phyloP scores from a whole-genome alignment of 30 jellyfish, hydroid and myxozoan species.

The Pelagia noctiluca region DNA sequence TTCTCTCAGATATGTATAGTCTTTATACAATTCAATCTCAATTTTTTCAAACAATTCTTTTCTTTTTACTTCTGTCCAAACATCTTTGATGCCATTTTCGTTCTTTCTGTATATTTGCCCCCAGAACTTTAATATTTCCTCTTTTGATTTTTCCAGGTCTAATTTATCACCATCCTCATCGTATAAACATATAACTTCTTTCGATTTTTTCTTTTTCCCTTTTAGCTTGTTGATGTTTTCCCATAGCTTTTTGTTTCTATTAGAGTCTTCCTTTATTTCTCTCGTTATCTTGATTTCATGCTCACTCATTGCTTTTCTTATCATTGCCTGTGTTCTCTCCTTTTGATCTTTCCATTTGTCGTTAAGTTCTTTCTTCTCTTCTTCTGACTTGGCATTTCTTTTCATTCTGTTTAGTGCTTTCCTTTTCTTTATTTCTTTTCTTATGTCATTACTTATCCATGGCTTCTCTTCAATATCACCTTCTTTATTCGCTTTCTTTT shows the following conservation, averaged over 20 bases:
- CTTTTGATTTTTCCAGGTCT: neutral
- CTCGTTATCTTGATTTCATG: constrained; percentile 1
- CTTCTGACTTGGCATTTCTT: neutral
- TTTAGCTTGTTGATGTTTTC: neutral
- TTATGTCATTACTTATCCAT: neutral
- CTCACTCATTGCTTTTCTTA: neutral
- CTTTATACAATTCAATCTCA: no score
- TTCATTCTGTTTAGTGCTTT: neutral
- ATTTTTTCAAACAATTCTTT: no score
- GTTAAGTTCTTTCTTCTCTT: neutral
- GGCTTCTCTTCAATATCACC: neutral
- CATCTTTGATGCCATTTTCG: neutral
- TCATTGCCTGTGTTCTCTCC: neutral
- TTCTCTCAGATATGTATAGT: no score
- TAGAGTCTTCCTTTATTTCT: neutral
- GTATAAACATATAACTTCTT: neutral
- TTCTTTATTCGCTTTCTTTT: neutral
- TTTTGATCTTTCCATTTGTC: neutral
- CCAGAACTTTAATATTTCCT: neutral
- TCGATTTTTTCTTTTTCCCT: neutral
- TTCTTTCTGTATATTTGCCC: neutral
- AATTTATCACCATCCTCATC: neutral
- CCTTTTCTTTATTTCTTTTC: constrained; percentile 5
- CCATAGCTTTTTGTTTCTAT: neutral
- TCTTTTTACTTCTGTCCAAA: neutral